Conservation (phyloP, 2,797 vertebrate species). For the Xiphophorus birchmanni region DNA sequence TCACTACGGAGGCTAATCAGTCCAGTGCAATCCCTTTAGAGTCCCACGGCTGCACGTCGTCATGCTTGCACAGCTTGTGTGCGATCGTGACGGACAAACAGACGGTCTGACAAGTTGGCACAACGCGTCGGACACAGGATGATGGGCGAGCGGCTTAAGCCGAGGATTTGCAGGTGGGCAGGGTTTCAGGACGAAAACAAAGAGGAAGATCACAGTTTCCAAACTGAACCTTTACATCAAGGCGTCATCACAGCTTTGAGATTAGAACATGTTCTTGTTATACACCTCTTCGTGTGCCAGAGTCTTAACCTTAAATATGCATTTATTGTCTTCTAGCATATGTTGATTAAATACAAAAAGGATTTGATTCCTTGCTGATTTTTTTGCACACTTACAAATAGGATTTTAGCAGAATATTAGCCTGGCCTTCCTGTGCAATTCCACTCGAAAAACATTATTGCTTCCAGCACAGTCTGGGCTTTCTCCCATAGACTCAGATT, state of each 20-base stretch:
- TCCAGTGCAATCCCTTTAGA: constrained; percentile 31
- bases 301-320: neutral
- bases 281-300: neutral
- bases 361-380: neutral
- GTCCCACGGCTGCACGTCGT: constrained; percentile 15
- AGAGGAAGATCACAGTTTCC: constrained; percentile 10
- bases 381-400: neutral
- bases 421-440: too few species aligned
- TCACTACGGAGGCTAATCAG: constrained; percentile 50
- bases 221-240: neutral
- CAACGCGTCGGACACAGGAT: constrained; percentile 23
- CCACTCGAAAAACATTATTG: too few species aligned
- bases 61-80: constrained; percentile 51
- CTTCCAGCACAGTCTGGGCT: too few species aligned
- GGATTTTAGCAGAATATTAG: too few species aligned
- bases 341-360: neutral
- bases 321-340: neutral
- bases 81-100: constrained; percentile 36
- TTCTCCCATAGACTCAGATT: too few species aligned
- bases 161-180: constrained; percentile 15
- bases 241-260: neutral
- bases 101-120: constrained; percentile 31
- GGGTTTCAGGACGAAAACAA: constrained; percentile 19
- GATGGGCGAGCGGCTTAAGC: constrained; percentile 20
- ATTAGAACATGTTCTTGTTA: neutral